A percentile compares a stretch with the other conserved stretches of the same genome.
These are phyloP conservation scores for Nycticorax nycticorax DNA, from an alignment of 2,113 vertebrate species.

Conservation along the genomic window DNA sequence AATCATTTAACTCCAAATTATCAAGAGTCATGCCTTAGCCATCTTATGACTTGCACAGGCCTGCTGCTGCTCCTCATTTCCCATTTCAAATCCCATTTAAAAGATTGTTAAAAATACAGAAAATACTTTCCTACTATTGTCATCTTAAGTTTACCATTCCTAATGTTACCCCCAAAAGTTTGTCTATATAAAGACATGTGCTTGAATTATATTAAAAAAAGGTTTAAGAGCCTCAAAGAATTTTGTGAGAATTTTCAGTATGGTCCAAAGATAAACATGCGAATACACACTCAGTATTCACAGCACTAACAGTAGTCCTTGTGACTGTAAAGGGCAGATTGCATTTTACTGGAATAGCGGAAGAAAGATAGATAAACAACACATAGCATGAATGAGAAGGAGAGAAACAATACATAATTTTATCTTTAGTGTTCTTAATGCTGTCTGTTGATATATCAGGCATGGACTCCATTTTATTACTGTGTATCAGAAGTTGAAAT, in stretches of 20 bases:
- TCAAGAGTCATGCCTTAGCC: neutral
- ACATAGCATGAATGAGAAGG: neutral
- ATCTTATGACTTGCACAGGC: neutral
- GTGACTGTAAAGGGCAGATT: neutral
- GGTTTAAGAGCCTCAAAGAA: neutral
- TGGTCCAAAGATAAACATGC: neutral
- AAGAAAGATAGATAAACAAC: neutral
- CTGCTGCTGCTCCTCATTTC: neutral
- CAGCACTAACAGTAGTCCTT: neutral
- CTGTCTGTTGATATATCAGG: neutral
- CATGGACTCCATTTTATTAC: neutral
- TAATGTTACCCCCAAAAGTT: neutral
- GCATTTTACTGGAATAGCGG: neutral
- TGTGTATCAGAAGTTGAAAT: neutral
- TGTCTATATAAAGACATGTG: neutral
- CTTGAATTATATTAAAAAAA: neutral
- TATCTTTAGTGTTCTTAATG: neutral
- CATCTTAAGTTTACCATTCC: neutral
- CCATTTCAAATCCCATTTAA: neutral
- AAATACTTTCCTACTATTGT: neutral
- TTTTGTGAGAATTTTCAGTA: neutral
- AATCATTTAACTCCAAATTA: neutral
- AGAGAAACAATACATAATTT: neutral
- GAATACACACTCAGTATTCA: neutral
- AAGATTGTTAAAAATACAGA: neutral